Evolutionary conservation across 1,140 invertebrate species (phyloP), one percentile per base, ranked within the genome.

Genomic region (Papilio dardanus): DNA sequence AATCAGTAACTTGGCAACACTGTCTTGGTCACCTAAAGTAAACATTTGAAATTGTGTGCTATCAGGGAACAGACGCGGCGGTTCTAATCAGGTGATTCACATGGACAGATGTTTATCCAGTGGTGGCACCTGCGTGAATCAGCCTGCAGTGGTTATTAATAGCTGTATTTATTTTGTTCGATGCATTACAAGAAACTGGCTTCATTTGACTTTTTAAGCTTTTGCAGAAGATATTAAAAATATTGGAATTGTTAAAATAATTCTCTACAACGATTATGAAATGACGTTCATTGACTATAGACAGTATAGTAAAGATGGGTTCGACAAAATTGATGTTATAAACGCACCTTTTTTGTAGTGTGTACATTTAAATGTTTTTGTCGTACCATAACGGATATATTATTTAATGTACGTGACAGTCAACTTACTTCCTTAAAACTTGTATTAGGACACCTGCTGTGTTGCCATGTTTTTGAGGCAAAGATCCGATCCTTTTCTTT

Each of bases 51-150:
- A 62, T 16, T 28, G 12, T 62, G 19, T 1, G 54, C 24, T 62
- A 62, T 62, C 54, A 62, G 24, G 24, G 54, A 62, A 62, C 12
- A 46, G 54, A 21, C 24, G 24, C 24, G 46, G 46, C 0, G 3
- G 24, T 4, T 54, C 12, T 62, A 62, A 62, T 62, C 54, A 62
- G 24, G 54, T 62, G 54, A 62, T 62, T 62, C 54, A 62, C 54
- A 58, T 28, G 54, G 54, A 28, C 54, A 62, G 54, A 62, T 62
- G 54, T 62, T 62, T 62, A 24, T 62, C 5, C 30, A 16, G 54
- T 12, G 21, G 10, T 54, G 54, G 24, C 54, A 62, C 54, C 54
- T 62, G 24, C 54, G 30, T 62, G 54, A 62, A 28, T 62, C 54
- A 62, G 54, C 21, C 54, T 24, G 54, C 24, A 28, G 8, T 14